Conservation (phyloP, 2,888 invertebrate species). For the Volucella bombylans region DNA sequence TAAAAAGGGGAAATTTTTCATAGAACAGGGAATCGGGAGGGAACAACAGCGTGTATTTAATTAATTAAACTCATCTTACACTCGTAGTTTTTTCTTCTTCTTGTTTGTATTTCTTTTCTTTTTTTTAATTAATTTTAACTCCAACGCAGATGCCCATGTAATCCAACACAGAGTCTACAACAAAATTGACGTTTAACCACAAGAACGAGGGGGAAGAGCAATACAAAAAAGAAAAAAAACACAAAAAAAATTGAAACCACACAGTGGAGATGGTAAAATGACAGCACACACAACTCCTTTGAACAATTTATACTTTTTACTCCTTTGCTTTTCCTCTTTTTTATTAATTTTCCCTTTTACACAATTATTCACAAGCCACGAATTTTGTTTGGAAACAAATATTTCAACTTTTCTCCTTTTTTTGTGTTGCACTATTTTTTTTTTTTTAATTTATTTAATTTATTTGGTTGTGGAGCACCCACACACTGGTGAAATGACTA, state of each 20-base stretch:
- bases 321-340: constrained; percentile 23
- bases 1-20: background rate
- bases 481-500: constrained; percentile 37
- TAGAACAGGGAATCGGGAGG: no score
- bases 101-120: background rate
- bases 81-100: background rate
- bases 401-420: constrained; percentile 19
- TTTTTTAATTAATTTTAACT: constrained; percentile 60
- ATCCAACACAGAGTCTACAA: constrained; percentile 41
- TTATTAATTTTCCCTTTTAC: constrained; percentile 32
- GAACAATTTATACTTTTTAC: constrained; percentile 31
- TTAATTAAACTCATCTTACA: constrained; percentile 52
- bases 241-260: constrained; percentile 32
- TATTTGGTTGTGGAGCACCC: constrained; percentile 16
- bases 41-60: background rate
- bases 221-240: constrained; percentile 13
- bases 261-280: constrained; percentile 51
- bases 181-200: constrained; percentile 62
- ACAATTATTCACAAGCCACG: constrained; percentile 51
- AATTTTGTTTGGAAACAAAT: constrained; percentile 51
- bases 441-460: constrained; percentile 8
- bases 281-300: constrained; percentile 55
- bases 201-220: background rate
- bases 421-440: constrained; percentile 25
- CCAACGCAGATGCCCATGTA: constrained; percentile 67